Conservation (phyloP, 1,140 invertebrate genomes). For the Trichomalopsis sarcophagae region DNA sequence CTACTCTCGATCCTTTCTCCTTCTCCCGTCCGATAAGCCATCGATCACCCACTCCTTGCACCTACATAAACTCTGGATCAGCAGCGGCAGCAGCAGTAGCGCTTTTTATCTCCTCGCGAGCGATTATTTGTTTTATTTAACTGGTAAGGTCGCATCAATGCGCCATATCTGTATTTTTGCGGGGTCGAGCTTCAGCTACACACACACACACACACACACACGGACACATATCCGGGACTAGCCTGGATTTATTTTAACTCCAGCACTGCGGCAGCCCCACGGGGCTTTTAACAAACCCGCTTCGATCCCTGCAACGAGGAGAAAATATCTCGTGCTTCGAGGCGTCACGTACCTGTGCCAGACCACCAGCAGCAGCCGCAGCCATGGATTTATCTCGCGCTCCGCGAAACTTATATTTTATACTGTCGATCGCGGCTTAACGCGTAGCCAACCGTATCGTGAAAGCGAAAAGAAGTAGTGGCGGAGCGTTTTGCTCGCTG, state of each 20-base stretch:
- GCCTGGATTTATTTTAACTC: constrained; percentile 53
- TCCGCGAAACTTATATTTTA: constrained; percentile 61
- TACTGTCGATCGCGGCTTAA: constrained; percentile 61
- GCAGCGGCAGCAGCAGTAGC: no score
- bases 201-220: background rate
- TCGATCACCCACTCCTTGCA: background rate
- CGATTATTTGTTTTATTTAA: constrained; percentile 48
- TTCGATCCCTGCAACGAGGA: constrained; percentile 45
- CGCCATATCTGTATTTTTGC: constrained; percentile 41
- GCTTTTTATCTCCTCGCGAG: constrained; percentile 3
- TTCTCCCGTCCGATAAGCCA: background rate
- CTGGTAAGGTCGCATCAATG: constrained; percentile 31
- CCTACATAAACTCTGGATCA: no score
- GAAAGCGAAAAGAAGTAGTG: constrained; percentile 52
- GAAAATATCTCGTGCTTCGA: constrained; percentile 53
- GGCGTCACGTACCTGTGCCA: constrained; percentile 53
- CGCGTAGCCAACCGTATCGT: constrained; percentile 52
- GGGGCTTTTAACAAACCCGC: constrained; percentile 58
- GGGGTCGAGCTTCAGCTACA: background rate
- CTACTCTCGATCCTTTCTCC: background rate
- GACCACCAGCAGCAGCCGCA: background rate
- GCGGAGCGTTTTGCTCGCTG: constrained; percentile 8
- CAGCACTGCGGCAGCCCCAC: constrained; percentile 38
- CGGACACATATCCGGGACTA: constrained; percentile 33
- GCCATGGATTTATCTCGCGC: constrained; percentile 56